A percentile compares a stretch with the other conserved stretches of the same genome.
Conservation (phyloP, 2,888 invertebrate genomes). For the Acleris sparsana region DNA sequence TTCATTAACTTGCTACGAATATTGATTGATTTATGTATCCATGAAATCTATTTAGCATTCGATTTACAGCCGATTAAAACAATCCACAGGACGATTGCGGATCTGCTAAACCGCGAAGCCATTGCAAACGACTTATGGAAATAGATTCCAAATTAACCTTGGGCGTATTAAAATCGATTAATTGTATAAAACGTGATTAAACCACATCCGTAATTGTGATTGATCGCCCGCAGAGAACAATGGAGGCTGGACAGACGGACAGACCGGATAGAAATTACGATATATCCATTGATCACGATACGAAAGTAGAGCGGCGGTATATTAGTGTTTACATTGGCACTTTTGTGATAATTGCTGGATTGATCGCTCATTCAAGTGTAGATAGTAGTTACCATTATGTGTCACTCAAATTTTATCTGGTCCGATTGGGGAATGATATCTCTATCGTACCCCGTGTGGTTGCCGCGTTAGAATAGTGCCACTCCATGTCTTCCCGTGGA, state of each 20-base stretch:
- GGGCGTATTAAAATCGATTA: constrained; percentile 71
- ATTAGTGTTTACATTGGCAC: constrained; percentile 39
- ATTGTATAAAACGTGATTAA: constrained; percentile 73
- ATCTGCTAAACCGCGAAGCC: constrained; percentile 29
- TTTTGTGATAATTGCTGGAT: constrained; percentile 34
- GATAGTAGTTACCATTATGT: constrained; percentile 10
- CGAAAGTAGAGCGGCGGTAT: constrained; percentile 52
- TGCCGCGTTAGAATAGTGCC: no score
- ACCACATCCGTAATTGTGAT: constrained; percentile 79
- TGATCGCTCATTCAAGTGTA: constrained; percentile 24
- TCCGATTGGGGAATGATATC: not conserved
- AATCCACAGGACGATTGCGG: constrained; percentile 21
- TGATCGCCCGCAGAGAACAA: constrained; percentile 61
- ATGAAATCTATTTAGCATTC: constrained; percentile 1
- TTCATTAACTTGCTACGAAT: not conserved
- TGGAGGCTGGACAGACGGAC: constrained; percentile 47
- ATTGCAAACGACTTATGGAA: constrained; percentile 34
- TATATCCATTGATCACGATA: constrained; percentile 64
- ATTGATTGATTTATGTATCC: constrained; percentile 1
- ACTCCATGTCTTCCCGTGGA: no score
- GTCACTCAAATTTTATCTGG: constrained; percentile 21
- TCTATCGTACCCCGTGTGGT: no score
- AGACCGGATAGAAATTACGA: constrained; percentile 57
- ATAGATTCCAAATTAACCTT: constrained; percentile 54
- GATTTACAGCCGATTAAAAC: constrained; percentile 1